phyloP scores from a whole-genome alignment of 2,113 vertebrate species.

The Odocoileus virginianus region DNA sequence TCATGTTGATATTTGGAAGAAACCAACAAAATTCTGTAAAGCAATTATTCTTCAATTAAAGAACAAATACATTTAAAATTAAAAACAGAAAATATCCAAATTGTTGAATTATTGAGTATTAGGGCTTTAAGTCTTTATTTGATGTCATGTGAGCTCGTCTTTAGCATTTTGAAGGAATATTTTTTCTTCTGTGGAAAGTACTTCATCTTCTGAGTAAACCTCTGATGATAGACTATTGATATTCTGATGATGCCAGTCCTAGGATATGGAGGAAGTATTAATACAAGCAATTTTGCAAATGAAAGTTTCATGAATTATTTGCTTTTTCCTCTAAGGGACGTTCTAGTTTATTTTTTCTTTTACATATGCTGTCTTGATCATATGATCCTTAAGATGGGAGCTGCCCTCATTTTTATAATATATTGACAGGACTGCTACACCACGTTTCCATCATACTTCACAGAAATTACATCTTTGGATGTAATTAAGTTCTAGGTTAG shows the following conservation, averaged over 20 bases:
- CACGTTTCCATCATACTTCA: background rate
- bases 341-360: background rate
- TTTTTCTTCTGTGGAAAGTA: background rate
- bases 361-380: background rate
- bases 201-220: background rate
- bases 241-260: background rate
- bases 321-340: background rate
- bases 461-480: background rate
- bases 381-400: background rate
- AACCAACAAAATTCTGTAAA: background rate
- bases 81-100: background rate
- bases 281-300: background rate
- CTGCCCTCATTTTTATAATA: background rate
- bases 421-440: background rate
- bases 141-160: background rate
- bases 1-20: background rate
- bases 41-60: background rate
- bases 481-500: background rate
- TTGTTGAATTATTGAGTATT: background rate
- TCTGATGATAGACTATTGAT: background rate
- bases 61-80: background rate
- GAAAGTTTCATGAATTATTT: background rate
- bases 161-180: background rate
- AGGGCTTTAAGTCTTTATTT: background rate
- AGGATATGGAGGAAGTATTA: background rate